These are phyloP conservation scores for Megaustenia siamemsis DNA, from an alignment of 2,888 invertebrate species.

Conservation along the genomic window DNA sequence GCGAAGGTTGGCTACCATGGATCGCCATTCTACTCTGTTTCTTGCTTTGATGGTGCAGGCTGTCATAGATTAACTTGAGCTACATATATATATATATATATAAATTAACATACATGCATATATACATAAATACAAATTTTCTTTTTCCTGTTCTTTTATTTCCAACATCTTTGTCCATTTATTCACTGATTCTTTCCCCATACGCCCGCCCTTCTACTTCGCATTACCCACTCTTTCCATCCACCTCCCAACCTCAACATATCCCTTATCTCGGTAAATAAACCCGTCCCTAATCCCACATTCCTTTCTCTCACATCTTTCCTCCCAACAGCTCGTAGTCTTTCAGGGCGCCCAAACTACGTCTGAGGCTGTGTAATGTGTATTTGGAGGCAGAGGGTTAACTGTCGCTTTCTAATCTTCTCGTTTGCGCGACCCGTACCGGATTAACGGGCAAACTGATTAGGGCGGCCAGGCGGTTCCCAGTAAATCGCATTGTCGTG, in stretches of 20 bases:
- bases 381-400: constrained; percentile 54
- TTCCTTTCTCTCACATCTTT: neutral
- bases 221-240: neutral
- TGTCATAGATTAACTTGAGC: no score
- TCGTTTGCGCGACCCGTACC: constrained; percentile 34
- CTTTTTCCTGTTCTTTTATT: no score
- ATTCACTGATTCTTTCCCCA: neutral
- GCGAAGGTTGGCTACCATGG: no score
- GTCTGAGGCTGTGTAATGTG: constrained; percentile 49
- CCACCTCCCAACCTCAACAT: neutral
- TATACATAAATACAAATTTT: no score
- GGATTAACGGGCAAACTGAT: constrained; percentile 52
- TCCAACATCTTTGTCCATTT: no score
- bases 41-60: no score
- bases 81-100: no score
- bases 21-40: no score
- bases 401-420: constrained; percentile 54
- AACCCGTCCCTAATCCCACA: neutral
- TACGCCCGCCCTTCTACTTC: neutral
- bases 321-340: neutral
- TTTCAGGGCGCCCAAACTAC: constrained; percentile 25
- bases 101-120: no score
- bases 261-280: constrained; percentile 18
- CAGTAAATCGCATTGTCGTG: constrained; percentile 53
- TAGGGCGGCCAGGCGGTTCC: constrained; percentile 40